Conservation (phyloP, 2,797 vertebrate genomes). For the Sebastes itinus region DNA sequence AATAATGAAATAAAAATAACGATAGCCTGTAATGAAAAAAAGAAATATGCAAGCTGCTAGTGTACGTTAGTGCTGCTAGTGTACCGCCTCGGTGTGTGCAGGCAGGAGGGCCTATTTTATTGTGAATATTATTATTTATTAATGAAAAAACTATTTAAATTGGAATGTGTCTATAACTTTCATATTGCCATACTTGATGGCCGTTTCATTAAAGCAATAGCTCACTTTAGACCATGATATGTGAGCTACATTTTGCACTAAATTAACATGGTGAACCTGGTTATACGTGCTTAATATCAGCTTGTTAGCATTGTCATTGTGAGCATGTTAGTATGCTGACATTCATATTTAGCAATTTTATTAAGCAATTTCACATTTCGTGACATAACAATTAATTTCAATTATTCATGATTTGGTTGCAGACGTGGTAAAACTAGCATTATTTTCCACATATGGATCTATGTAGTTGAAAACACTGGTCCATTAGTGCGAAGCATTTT, state of each 20-base stretch:
- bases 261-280: background rate
- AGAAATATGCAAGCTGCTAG: no score
- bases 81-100: no score
- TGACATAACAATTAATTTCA: background rate
- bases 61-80: no score
- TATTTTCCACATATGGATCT: background rate
- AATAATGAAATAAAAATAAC: no score
- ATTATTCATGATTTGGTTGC: background rate
- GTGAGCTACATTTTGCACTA: background rate
- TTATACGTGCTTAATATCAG: background rate
- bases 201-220: no score
- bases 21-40: no score
- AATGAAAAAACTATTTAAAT: no score
- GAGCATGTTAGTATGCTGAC: background rate
- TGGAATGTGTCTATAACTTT: no score
- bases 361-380: background rate
- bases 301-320: background rate
- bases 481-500: constrained; percentile 3
- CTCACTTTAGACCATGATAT: no score
- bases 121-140: no score
- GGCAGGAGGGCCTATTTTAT: no score
- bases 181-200: no score
- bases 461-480: constrained; percentile 4
- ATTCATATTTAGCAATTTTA: background rate
- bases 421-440: background rate